phyloP scores from a whole-genome alignment of 2,888 invertebrate species.

The Cryptus viduatorius region DNA sequence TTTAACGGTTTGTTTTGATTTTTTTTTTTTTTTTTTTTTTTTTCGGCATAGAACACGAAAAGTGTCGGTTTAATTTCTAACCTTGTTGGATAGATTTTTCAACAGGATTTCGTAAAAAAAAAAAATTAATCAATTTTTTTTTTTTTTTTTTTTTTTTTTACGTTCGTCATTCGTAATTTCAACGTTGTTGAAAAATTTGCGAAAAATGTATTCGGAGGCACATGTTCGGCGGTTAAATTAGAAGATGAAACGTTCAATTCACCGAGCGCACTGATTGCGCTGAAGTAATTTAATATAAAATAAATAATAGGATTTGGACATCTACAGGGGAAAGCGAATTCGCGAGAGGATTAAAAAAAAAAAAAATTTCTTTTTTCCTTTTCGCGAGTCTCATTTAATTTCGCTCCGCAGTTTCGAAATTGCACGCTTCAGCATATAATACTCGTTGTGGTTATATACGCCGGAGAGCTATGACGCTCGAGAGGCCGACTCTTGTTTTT shows the following conservation, averaged over 20 bases:
- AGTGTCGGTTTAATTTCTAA: neutral
- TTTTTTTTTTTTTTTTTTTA: no score
- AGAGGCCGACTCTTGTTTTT: constrained; percentile 46
- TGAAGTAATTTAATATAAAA: constrained; percentile 48
- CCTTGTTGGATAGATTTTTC: neutral
- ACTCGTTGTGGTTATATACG: constrained; percentile 2
- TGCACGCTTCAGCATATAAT: constrained; percentile 37
- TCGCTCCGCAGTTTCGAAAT: constrained; percentile 35
- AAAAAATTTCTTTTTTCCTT: neutral
- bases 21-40: constrained; percentile 5
- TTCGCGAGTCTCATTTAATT: constrained; percentile 53
- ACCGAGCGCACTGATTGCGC: constrained; percentile 6
- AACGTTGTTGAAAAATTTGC: no score
- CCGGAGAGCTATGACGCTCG: constrained; percentile 27
- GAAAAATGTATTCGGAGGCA: constrained; percentile 20
- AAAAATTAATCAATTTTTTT: neutral
- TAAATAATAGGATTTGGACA: constrained; percentile 51
- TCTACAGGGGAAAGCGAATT: neutral
- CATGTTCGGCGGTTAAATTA: constrained; percentile 31
- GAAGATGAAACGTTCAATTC: constrained; percentile 11
- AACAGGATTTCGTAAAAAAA: neutral
- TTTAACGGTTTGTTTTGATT: constrained; percentile 1
- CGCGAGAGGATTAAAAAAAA: neutral
- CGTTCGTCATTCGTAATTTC: no score
- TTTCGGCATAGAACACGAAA: neutral